Evolutionary conservation across 2,797 vertebrate genomes (phyloP).

Genomic region (Arnoldichthys spilopterus): DNA sequence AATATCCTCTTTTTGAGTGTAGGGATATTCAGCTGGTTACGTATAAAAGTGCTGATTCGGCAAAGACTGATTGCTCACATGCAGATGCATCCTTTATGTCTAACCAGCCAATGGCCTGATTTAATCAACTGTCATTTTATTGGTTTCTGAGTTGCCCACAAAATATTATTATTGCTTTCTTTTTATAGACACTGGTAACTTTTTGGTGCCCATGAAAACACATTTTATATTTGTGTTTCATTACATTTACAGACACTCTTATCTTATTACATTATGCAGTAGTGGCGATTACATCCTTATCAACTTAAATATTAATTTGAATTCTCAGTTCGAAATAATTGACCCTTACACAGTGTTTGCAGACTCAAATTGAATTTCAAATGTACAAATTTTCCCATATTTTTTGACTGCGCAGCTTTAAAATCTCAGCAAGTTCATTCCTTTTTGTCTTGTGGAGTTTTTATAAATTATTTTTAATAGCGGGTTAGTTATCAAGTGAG

Average conservation of each 20-base stretch:
- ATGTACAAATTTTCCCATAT: not conserved
- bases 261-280: not conserved
- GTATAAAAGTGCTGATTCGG: not conserved
- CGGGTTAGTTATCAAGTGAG: slow-evolving; percentile 12
- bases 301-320: not conserved
- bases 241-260: too few relatives aligned
- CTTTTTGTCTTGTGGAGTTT: not conserved
- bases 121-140: not conserved
- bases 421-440: not conserved
- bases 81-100: not conserved
- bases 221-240: slow-evolving; percentile 25
- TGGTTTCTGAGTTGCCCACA: not conserved
- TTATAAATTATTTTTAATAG: slow-evolving; percentile 19
- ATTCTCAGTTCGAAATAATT: not conserved
- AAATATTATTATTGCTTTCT: not conserved
- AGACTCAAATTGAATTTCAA: not conserved
- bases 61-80: not conserved
- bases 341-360: too few relatives aligned
- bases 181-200: slow-evolving; percentile 9
- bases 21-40: too few relatives aligned
- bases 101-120: not conserved
- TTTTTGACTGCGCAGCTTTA: not conserved
- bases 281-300: not conserved
- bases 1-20: not conserved
- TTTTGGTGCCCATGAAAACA: not conserved